These are phyloP conservation scores for Alethe castanea DNA, from an alignment of 2,113 vertebrate species.

Conservation along the genomic window DNA sequence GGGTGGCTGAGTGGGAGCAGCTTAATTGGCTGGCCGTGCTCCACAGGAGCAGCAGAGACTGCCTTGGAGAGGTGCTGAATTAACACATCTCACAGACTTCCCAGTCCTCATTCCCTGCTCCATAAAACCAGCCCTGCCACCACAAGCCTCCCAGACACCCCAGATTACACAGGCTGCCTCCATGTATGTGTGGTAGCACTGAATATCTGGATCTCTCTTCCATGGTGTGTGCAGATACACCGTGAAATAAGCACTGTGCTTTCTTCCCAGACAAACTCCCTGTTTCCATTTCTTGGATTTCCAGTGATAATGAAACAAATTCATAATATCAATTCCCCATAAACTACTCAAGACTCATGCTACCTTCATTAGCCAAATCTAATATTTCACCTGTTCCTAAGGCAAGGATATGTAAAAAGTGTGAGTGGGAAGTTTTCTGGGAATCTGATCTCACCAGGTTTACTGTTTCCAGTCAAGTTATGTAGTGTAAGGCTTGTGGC, in stretches of 20 bases:
- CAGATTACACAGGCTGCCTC: background rate
- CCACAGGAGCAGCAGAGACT: background rate
- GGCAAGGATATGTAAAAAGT: rapidly evolving
- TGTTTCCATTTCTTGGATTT: background rate
- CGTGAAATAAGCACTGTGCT: background rate
- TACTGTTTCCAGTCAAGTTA: background rate
- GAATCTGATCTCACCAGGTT: background rate
- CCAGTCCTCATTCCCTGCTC: background rate
- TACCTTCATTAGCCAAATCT: background rate
- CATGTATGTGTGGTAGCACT: rapidly evolving
- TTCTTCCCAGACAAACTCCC: background rate
- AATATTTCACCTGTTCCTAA: background rate
- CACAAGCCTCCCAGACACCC: background rate
- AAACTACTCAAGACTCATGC: background rate
- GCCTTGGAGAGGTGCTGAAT: background rate
- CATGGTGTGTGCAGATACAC: background rate
- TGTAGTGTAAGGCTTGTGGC: background rate
- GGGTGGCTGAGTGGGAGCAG: background rate
- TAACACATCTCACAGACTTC: background rate
- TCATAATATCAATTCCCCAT: background rate
- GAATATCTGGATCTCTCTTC: background rate
- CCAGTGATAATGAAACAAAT: background rate
- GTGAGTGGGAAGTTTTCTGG: background rate
- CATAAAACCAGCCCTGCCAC: background rate
- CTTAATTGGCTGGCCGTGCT: conserved; percentile 6